Evolutionary conservation across 2,888 invertebrate genomes (phyloP).

Genomic region (Onthophagus sagittarius): DNA sequence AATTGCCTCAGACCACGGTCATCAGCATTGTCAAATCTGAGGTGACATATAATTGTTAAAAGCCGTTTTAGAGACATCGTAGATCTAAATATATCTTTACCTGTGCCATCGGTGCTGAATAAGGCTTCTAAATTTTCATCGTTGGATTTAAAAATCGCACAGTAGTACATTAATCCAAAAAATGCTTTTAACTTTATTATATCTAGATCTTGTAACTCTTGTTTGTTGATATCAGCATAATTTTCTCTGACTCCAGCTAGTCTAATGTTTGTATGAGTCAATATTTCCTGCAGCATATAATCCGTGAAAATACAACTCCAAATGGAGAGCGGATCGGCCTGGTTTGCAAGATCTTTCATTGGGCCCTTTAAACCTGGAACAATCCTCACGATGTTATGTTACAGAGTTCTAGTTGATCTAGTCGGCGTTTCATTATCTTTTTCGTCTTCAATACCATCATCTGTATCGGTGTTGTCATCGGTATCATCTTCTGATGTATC

Average conservation of each 20-base stretch:
- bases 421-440: not conserved
- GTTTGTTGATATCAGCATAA: not conserved
- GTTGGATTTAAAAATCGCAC: conserved; percentile 28
- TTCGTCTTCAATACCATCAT: no score
- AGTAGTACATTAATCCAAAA: conserved; percentile 28
- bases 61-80: conserved; percentile 29
- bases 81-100: conserved; percentile 29
- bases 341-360: not conserved
- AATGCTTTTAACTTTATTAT: conserved; percentile 29
- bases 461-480: no score
- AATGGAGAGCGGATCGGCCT: not conserved
- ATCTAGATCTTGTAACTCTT: conserved; percentile 15
- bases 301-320: not conserved
- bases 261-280: conserved; percentile 1
- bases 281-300: conserved; percentile 1
- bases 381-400: not conserved
- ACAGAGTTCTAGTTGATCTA: not conserved
- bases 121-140: conserved; percentile 27
- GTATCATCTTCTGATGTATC: no score
- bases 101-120: conserved; percentile 31
- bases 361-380: conserved; percentile 7
- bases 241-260: not conserved
- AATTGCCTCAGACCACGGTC: conserved; percentile 23
- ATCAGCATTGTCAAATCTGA: conserved; percentile 32
- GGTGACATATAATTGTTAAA: conserved; percentile 24